Conservation (phyloP, 2,888 invertebrate genomes). For the Zygogramma bicolorata region DNA sequence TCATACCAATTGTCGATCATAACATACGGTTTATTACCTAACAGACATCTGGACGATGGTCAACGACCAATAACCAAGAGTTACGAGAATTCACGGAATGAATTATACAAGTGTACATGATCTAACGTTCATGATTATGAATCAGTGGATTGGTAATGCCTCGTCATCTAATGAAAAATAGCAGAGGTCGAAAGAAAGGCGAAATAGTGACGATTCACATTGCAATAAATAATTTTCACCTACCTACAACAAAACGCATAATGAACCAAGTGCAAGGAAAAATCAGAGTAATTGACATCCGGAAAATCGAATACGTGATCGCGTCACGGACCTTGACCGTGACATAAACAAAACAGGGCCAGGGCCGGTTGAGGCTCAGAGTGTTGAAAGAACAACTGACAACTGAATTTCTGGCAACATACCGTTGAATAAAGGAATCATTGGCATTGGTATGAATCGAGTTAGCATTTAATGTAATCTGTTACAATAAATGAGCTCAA, state of each 20-base stretch:
- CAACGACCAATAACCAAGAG: background rate
- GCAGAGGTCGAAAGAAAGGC: background rate
- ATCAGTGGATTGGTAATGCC: background rate
- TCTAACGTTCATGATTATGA: background rate
- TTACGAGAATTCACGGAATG: background rate
- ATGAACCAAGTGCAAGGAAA: background rate
- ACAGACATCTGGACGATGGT: background rate
- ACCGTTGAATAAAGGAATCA: no score
- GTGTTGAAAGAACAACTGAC: no score
- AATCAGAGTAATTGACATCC: background rate
- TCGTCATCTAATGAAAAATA: background rate
- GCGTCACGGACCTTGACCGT: background rate
- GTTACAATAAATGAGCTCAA: no score
- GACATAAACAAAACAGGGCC: background rate
- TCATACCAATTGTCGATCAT: background rate
- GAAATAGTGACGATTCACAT: background rate
- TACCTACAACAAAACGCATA: no score
- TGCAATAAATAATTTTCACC: background rate
- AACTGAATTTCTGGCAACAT: no score
- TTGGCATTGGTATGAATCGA: no score
- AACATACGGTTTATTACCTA: background rate
- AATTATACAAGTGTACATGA: background rate
- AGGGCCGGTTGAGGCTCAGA: background rate
- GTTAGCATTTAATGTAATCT: no score
- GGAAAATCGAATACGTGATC: background rate